Evolutionary conservation across 2,888 invertebrate species (phyloP).

Genomic region (Cyaniris semiargus): DNA sequence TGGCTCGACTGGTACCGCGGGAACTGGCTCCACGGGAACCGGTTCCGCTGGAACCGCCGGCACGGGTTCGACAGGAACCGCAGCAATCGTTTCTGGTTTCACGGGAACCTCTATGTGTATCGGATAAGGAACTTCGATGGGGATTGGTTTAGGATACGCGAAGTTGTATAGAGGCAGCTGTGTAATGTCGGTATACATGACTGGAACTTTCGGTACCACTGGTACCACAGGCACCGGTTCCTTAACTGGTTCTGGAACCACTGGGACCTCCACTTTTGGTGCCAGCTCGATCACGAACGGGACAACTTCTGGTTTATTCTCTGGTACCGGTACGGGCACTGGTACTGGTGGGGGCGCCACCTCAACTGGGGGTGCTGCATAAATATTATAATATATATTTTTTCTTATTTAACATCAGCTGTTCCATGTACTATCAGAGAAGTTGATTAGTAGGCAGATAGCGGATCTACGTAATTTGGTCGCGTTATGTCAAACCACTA

Average conservation of each 20-base stretch:
- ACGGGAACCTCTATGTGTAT: conserved; percentile 3
- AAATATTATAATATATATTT: not conserved
- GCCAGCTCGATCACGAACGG: conserved; percentile 38
- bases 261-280: conserved; percentile 32
- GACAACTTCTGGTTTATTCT: conserved; percentile 32
- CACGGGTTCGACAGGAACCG: not conserved
- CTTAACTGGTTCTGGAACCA: not conserved
- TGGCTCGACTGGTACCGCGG: conserved; percentile 2
- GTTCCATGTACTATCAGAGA: no score
- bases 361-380: not conserved
- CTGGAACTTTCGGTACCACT: not conserved
- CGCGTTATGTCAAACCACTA: no score
- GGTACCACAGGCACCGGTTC: not conserved
- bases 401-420: no score
- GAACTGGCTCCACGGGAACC: not conserved
- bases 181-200: conserved; percentile 17
- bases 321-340: not conserved
- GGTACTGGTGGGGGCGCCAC: conserved; percentile 27
- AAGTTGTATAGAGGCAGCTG: conserved; percentile 1
- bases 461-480: no score
- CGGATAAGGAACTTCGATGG: not conserved
- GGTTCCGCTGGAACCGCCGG: conserved; percentile 15
- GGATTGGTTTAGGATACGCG: not conserved
- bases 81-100: not conserved
- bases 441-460: no score